Conservation (phyloP, 2,888 invertebrate species). For the Pseudoips prasinana region DNA sequence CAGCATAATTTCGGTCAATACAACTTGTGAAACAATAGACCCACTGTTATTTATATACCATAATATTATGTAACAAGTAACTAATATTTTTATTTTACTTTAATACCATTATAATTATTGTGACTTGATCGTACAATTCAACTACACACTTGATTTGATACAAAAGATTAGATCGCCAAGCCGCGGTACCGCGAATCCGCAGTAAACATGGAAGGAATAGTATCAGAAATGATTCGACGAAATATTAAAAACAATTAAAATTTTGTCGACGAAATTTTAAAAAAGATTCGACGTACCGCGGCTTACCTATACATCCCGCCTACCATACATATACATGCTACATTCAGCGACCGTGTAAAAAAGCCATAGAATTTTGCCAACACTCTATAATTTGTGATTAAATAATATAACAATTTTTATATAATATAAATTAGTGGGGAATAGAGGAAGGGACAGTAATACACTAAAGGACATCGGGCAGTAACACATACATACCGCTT, state of each 20-base stretch:
- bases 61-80: constrained; percentile 76
- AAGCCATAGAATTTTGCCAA: constrained; percentile 62
- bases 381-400: constrained; percentile 57
- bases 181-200: constrained; percentile 52
- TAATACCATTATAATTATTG: constrained; percentile 72
- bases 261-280: background rate
- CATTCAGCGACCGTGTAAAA: constrained; percentile 69
- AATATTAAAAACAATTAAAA: background rate
- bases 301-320: constrained; percentile 53
- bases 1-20: constrained; percentile 76
- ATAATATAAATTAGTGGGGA: constrained; percentile 35
- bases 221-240: constrained; percentile 5
- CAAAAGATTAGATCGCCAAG: constrained; percentile 56
- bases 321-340: constrained; percentile 69
- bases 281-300: constrained; percentile 17
- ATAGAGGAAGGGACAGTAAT: constrained; percentile 31
- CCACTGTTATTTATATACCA: constrained; percentile 61
- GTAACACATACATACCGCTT: constrained; percentile 9
- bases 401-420: constrained; percentile 41
- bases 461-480: constrained; percentile 43
- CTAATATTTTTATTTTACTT: constrained; percentile 59
- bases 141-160: constrained; percentile 71
- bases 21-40: constrained; percentile 76
- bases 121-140: constrained; percentile 68
- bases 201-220: constrained; percentile 37